phyloP scores from a whole-genome alignment of 2,113 vertebrate genomes.

The Neopipo cinnamomea region DNA sequence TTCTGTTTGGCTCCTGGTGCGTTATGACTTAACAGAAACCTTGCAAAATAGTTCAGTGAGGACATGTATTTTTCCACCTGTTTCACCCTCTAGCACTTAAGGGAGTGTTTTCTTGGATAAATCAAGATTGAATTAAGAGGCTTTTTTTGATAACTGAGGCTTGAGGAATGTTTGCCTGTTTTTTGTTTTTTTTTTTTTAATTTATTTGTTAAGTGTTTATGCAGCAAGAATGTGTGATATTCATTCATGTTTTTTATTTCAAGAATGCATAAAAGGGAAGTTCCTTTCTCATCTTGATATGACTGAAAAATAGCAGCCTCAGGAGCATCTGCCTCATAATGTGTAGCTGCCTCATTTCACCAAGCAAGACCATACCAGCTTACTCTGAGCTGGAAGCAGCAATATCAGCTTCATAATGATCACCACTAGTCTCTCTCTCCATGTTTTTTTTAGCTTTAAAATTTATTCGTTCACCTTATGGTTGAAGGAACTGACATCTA shows the following conservation, averaged over 20 bases:
- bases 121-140: neutral
- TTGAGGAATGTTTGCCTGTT: neutral
- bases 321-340: neutral
- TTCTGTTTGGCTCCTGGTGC: neutral
- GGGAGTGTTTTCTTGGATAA: neutral
- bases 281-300: neutral
- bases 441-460: neutral
- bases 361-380: neutral
- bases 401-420: neutral
- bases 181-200: neutral
- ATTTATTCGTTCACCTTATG: neutral
- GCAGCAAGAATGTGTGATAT: neutral
- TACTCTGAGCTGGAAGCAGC: neutral
- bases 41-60: neutral
- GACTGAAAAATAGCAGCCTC: neutral
- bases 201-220: neutral
- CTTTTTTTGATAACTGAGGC: neutral
- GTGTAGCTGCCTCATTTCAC: neutral
- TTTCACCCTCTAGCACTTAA: neutral
- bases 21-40: neutral
- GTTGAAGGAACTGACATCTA: neutral
- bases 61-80: neutral
- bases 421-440: neutral
- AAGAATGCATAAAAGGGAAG: fast-evolving
- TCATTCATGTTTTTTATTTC: neutral